These are phyloP conservation scores for Eremophila alpestris DNA, from an alignment of 2,797 vertebrate genomes.

Conservation along the genomic window DNA sequence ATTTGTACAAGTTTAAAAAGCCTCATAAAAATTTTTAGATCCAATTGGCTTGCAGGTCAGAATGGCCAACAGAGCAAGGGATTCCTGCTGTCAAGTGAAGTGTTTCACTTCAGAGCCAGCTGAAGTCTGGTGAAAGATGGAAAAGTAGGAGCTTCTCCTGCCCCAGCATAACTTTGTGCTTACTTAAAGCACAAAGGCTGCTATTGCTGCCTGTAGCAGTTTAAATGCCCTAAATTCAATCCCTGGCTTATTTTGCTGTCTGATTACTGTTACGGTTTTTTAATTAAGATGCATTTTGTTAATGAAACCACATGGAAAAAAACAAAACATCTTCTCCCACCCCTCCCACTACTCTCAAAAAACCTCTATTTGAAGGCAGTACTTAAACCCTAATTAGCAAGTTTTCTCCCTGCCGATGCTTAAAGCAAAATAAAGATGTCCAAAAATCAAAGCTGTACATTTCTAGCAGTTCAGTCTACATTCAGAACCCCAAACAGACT, in stretches of 20 bases:
- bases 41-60: neutral
- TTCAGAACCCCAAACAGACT: neutral
- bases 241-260: neutral
- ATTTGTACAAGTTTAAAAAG: neutral
- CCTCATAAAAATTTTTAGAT: neutral
- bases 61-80: neutral
- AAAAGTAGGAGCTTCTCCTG: neutral
- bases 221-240: neutral
- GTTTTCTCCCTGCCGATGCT: neutral
- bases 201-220: neutral
- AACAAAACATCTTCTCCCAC: neutral
- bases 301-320: neutral
- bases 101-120: neutral
- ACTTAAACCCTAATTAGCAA: neutral
- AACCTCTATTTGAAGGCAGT: neutral
- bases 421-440: neutral
- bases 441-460: neutral
- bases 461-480: neutral
- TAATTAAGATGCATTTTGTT: neutral
- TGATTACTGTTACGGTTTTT: neutral
- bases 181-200: neutral
- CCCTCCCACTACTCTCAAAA: neutral
- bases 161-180: neutral
- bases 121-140: neutral
- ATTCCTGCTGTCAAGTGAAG: neutral